Evolutionary conservation across 2,113 vertebrate genomes (phyloP).

Genomic region (Orthonyx spaldingii): DNA sequence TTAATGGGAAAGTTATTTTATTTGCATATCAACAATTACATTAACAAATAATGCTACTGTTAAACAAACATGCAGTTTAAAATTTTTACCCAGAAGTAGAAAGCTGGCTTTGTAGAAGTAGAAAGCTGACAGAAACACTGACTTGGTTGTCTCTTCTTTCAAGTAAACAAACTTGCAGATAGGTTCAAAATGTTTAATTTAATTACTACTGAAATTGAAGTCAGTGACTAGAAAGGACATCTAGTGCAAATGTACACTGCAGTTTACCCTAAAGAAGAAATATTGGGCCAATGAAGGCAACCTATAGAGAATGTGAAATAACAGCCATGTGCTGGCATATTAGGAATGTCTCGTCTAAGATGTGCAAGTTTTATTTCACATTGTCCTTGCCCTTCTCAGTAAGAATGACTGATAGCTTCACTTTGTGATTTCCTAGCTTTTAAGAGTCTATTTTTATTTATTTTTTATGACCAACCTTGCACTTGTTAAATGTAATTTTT

Average conservation of each 20-base stretch:
- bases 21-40: neutral
- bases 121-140: neutral
- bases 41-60: neutral
- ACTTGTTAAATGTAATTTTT: slow-evolving; percentile 74
- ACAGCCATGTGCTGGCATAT: slow-evolving; percentile 17
- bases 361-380: slow-evolving; percentile 62
- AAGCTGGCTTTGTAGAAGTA: neutral
- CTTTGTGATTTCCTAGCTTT: slow-evolving; percentile 66
- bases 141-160: neutral
- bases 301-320: neutral
- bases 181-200: neutral
- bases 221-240: neutral
- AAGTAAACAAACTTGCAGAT: neutral
- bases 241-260: neutral
- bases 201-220: slow-evolving; percentile 15
- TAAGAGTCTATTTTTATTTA: slow-evolving; percentile 71
- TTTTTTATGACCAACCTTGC: slow-evolving; percentile 72
- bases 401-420: slow-evolving; percentile 65
- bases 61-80: neutral
- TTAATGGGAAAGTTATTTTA: neutral
- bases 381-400: slow-evolving; percentile 58
- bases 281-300: neutral
- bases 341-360: slow-evolving; percentile 43
- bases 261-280: slow-evolving; percentile 37
- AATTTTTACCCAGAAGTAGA: neutral